A percentile compares a stretch with the other conserved stretches of the same genome.
phyloP scores from a whole-genome alignment of 2,113 vertebrate species.

The Amia ocellicauda region DNA sequence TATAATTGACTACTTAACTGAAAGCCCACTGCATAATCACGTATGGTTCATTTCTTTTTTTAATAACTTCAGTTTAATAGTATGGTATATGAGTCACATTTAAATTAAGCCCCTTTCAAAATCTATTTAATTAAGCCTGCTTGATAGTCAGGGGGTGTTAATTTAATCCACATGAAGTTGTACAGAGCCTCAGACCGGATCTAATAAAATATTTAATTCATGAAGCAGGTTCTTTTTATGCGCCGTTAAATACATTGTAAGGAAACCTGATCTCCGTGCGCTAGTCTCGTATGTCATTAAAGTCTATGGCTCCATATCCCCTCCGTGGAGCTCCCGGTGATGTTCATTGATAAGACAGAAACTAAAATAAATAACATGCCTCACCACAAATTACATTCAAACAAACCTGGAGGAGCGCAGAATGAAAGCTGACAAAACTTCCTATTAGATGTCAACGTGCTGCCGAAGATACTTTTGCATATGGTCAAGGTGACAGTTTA shows the following conservation, averaged over 20 bases:
- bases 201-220: constrained; percentile 20
- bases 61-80: constrained; percentile 26
- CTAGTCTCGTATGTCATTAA: constrained; percentile 19
- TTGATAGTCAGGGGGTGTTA: constrained; percentile 28
- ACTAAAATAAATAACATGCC: too few relatives aligned
- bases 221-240: constrained; percentile 21
- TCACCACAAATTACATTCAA: too few relatives aligned
- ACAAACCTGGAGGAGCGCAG: too few relatives aligned
- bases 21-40: constrained; percentile 8
- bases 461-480: too few relatives aligned
- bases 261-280: constrained; percentile 14
- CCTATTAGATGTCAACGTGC: too few relatives aligned
- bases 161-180: constrained; percentile 19
- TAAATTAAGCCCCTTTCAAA: constrained; percentile 23
- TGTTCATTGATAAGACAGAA: too few relatives aligned
- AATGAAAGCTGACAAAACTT: too few relatives aligned
- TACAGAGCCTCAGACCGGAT: constrained; percentile 20
- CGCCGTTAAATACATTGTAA: constrained; percentile 25
- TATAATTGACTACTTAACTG: constrained; percentile 13
- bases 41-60: constrained; percentile 12
- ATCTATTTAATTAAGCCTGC: constrained; percentile 29
- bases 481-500: too few relatives aligned
- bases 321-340: not conserved
- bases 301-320: constrained; percentile 3
- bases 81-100: constrained; percentile 20